Evolutionary conservation across 2,797 vertebrate genomes (phyloP).

Genomic region (Protosalanx chinensis): DNA sequence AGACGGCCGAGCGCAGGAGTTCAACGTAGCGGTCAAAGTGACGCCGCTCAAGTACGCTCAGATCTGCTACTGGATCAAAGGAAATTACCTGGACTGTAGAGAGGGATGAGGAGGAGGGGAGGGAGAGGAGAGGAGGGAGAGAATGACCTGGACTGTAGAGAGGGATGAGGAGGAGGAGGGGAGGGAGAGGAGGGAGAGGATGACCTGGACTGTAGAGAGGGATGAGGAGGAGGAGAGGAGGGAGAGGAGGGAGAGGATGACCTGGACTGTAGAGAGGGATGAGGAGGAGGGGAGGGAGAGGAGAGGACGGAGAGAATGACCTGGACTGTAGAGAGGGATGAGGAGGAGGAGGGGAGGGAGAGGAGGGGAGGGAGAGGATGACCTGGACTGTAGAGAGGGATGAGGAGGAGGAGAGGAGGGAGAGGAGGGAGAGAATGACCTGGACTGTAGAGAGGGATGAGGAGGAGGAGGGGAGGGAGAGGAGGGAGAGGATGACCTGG

Average conservation of each 20-base stretch:
- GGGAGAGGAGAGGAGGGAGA: neutral
- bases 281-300: neutral
- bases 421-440: neutral
- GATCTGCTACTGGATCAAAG: constrained; percentile 99
- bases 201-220: neutral
- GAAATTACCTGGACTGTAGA: constrained; percentile 93
- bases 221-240: too few species aligned
- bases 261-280: neutral
- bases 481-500: neutral
- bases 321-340: too few species aligned
- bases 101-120: constrained; percentile 67
- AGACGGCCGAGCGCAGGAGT: constrained; percentile 88
- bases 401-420: neutral
- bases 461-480: too few species aligned
- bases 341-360: neutral
- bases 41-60: constrained; percentile 97
- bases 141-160: neutral
- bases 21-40: constrained; percentile 94
- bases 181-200: neutral
- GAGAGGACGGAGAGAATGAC: neutral
- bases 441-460: too few species aligned
- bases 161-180: too few species aligned
- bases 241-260: neutral
- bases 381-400: too few species aligned
- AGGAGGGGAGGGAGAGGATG: neutral